These are phyloP conservation scores for Malacosoma neustria DNA, from an alignment of 2,888 invertebrate genomes.

Conservation along the genomic window DNA sequence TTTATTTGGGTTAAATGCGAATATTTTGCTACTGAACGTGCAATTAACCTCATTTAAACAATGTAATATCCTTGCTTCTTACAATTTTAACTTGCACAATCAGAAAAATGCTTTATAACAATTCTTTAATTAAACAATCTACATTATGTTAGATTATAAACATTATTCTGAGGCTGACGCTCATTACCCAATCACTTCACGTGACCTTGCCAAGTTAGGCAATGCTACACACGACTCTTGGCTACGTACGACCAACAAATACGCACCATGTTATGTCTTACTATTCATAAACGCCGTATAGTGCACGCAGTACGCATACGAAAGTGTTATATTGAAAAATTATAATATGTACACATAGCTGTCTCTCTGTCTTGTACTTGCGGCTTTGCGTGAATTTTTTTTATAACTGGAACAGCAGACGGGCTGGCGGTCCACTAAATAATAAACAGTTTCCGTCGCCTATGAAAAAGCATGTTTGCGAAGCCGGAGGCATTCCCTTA, in stretches of 20 bases:
- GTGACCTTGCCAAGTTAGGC: constrained; percentile 47
- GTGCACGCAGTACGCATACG: constrained; percentile 3
- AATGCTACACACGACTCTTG: constrained; percentile 29
- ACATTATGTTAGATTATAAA: constrained; percentile 33
- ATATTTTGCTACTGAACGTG: background rate
- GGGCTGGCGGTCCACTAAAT: too few relatives aligned
- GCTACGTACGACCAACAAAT: constrained; percentile 12
- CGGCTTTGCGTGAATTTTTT: too few relatives aligned
- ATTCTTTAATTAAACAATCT: constrained; percentile 18
- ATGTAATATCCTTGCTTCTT: constrained; percentile 8
- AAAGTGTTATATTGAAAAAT: too few relatives aligned
- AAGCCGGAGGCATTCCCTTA: too few relatives aligned
- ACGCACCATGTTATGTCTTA: background rate
- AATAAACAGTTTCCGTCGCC: too few relatives aligned
- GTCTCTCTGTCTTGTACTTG: too few relatives aligned
- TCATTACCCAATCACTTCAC: constrained; percentile 32
- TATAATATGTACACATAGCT: too few relatives aligned
- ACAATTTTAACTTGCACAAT: constrained; percentile 10
- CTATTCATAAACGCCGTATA: too few relatives aligned
- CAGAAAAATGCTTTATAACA: constrained; percentile 7
- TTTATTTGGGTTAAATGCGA: too few relatives aligned
- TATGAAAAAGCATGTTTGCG: too few relatives aligned
- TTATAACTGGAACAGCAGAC: too few relatives aligned
- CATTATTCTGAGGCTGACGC: constrained; percentile 21
- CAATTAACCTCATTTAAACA: background rate